A percentile compares a stretch with the other conserved stretches of the same genome.
These are phyloP conservation scores for Cotesia vestalis DNA, from an alignment of 1,140 invertebrate species.

Conservation along the genomic window DNA sequence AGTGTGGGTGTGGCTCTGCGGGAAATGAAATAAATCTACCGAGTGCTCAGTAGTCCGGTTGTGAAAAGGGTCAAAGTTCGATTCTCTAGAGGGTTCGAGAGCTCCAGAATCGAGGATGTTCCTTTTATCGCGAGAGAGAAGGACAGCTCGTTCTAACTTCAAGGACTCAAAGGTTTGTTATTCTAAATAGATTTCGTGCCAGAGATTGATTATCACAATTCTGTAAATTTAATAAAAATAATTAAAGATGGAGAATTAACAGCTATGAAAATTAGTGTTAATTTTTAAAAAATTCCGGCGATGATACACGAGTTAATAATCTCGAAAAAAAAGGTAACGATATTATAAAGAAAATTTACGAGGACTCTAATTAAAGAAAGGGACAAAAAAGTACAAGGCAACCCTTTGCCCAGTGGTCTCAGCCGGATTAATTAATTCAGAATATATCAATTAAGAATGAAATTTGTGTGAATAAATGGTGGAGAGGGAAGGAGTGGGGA, in stretches of 20 bases:
- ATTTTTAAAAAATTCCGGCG: constrained; percentile 53
- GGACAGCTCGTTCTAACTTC: too few relatives aligned
- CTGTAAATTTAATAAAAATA: background rate
- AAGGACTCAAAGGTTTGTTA: too few relatives aligned
- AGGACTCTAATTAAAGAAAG: constrained; percentile 64
- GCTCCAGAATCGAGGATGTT: background rate
- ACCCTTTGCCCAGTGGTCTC: constrained; percentile 43
- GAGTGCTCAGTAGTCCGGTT: constrained; percentile 22
- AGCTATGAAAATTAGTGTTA: constrained; percentile 31
- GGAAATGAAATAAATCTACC: constrained; percentile 48
- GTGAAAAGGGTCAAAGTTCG: constrained; percentile 58
- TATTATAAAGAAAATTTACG: constrained; percentile 67
- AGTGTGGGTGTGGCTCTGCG: constrained; percentile 17
- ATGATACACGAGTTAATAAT: constrained; percentile 67
- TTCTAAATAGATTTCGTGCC: too few relatives aligned
- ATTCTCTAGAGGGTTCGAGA: constrained; percentile 51
- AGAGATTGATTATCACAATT: too few relatives aligned
- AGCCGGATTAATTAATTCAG: constrained; percentile 67
- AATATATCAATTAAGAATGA: constrained; percentile 68
- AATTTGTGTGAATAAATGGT: constrained; percentile 55
- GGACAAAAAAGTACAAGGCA: constrained; percentile 33
- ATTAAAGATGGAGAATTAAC: too few relatives aligned
- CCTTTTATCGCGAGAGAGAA: too few relatives aligned
- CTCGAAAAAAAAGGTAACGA: constrained; percentile 52
- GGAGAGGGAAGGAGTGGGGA: too few relatives aligned